Evolutionary conservation across 2,113 vertebrate species (phyloP), one percentile per base, ranked within the genome.

Genomic region (Sphyrna mokarran): DNA sequence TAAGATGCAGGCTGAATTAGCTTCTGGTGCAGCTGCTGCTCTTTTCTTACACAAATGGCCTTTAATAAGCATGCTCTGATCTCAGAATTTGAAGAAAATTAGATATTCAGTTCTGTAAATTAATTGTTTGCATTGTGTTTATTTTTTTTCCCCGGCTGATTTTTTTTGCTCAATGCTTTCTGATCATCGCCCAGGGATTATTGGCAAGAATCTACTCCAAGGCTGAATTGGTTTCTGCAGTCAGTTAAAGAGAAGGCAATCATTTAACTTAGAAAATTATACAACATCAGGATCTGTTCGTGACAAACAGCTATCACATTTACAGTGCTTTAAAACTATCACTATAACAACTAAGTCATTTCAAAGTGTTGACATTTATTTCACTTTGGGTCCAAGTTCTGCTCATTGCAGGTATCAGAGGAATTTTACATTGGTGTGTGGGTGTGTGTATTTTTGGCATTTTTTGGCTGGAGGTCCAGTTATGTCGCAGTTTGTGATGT

Each of bases 311-410:
- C 37, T 5, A 23, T 94, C 93, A 29, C 23, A 8, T 70, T 94
- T 70, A 69, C 89, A 93, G 5, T 93, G 18, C 33, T 93, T 33
- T 18, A 93, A 66, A 95, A 72, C 11, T 29, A 70, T 54, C 23
- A 95, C 3, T 29, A 16, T 95, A 63, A 63, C 61, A 54, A 2
- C 4, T 54, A 48, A 95, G 93, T 95, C 72, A 37, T 72, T 72
- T 22, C 93, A 72, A 94, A 40, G 16, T 70, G 20, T 95, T 95
- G 69, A 72, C 69, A 72, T 95, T 95, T 76, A 14, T 72, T 95
- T 54, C 76, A 76, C 23, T 95, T 70, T 22, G 26, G 20, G 94
- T 29, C 66, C 93, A 70, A 66, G 93, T 43, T 70, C 93, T 43
- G 37, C 3, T 63, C 54, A 90, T 90, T 86, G 90, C 61, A 93